Percentiles rank a stretch among this genome's conserved stretches.
phyloP scores from a whole-genome alignment of 2,888 invertebrate genomes.

The Gastracanthus pulcherrimus region DNA sequence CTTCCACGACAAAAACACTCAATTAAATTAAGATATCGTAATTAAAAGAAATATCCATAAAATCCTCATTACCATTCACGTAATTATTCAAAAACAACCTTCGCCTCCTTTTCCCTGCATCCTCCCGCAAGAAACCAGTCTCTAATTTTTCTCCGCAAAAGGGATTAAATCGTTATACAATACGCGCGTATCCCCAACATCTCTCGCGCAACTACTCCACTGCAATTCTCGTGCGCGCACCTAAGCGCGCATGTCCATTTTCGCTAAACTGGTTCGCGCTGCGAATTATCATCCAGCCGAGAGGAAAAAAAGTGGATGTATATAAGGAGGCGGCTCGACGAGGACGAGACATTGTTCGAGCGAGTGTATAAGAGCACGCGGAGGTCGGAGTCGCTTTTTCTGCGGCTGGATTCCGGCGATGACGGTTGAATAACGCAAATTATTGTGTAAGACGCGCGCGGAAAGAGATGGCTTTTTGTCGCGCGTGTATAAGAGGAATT shows the following conservation, averaged over 20 bases:
- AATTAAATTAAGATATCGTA: not conserved
- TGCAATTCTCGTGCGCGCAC: not conserved
- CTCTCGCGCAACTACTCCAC: no score
- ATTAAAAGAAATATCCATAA: not conserved
- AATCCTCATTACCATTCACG: not conserved
- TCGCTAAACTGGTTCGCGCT: conserved; percentile 33
- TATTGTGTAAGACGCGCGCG: conserved; percentile 14
- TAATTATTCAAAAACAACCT: not conserved
- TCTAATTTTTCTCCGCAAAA: conserved; percentile 7
- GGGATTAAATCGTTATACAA: not conserved
- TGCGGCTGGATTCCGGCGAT: not conserved
- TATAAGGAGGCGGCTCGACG: not conserved
- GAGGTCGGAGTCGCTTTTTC: conserved; percentile 18
- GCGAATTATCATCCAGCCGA: conserved; percentile 23
- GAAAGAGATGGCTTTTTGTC: not conserved
- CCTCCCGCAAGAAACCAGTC: not conserved
- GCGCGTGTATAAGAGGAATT: not conserved
- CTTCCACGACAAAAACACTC: not conserved
- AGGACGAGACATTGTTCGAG: conserved; percentile 26
- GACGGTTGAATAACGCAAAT: conserved; percentile 37
- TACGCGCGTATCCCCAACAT: not conserved
- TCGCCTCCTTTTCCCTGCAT: not conserved
- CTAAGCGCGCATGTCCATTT: conserved; percentile 29
- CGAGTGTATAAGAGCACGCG: no score
- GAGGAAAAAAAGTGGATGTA: conserved; percentile 19